Conservation (phyloP, 2,888 invertebrate species). For the Hirtodrosophila trivittata region DNA sequence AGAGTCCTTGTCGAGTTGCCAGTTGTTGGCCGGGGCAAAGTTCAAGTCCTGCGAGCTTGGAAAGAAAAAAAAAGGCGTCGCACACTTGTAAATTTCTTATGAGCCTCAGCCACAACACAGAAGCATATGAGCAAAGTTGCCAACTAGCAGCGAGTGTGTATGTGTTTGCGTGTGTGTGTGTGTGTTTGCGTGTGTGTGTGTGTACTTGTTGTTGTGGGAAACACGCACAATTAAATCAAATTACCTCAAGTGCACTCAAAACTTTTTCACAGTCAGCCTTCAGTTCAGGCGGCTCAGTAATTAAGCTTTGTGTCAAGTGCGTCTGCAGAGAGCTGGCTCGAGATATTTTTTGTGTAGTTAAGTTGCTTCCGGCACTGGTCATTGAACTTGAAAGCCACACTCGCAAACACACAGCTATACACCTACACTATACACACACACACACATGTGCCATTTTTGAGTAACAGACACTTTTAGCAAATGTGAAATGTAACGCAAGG, state of each 20-base stretch:
- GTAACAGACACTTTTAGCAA: slow-evolving; percentile 30
- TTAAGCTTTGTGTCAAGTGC: slow-evolving; percentile 64
- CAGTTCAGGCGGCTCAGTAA: slow-evolving; percentile 50
- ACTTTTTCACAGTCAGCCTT: slow-evolving; percentile 49
- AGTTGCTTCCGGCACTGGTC: slow-evolving; percentile 50
- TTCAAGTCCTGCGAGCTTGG: slow-evolving; percentile 50
- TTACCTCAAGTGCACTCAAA: slow-evolving; percentile 74
- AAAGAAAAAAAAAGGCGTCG: slow-evolving; percentile 17
- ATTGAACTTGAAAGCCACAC: slow-evolving; percentile 46
- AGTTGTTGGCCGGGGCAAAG: slow-evolving; percentile 30
- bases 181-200: slow-evolving; percentile 11
- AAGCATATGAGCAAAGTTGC: slow-evolving; percentile 16
- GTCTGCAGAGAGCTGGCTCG: background rate
- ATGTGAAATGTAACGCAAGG: slow-evolving; percentile 20
- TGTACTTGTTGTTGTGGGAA: slow-evolving; percentile 12
- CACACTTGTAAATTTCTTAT: slow-evolving; percentile 70
- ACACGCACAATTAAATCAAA: slow-evolving; percentile 79
- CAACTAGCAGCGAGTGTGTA: slow-evolving; percentile 16
- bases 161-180: slow-evolving; percentile 17
- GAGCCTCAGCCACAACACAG: slow-evolving; percentile 38
- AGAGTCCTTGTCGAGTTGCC: slow-evolving; percentile 11
- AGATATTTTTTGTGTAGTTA: slow-evolving; percentile 10
- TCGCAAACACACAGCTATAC: background rate
- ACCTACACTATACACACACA: background rate
- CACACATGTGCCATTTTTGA: slow-evolving; percentile 6